These are phyloP conservation scores for Leptopilina drosophilae DNA, from an alignment of 2,888 invertebrate genomes.

Conservation along the genomic window DNA sequence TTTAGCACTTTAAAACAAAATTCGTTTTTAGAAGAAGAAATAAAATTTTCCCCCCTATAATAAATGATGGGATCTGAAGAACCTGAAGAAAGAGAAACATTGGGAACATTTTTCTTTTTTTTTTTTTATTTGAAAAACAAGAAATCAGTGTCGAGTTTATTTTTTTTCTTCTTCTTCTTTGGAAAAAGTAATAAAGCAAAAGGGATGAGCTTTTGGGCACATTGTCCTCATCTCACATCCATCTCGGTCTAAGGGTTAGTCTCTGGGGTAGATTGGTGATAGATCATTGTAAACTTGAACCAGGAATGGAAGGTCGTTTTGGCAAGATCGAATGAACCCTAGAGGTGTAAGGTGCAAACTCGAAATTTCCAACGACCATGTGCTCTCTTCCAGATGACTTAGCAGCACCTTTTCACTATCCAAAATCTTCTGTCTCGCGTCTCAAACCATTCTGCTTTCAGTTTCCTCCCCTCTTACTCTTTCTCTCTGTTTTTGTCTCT, in stretches of 20 bases:
- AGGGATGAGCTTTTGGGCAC: conserved; percentile 6
- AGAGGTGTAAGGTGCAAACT: conserved; percentile 31
- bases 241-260: conserved; percentile 25
- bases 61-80: too few relatives aligned
- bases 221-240: conserved; percentile 17
- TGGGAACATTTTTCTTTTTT: too few relatives aligned
- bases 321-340: conserved; percentile 35
- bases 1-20: too few relatives aligned
- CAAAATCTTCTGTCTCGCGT: background rate
- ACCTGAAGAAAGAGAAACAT: too few relatives aligned
- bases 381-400: conserved; percentile 60
- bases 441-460: background rate
- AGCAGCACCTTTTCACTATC: conserved; percentile 42
- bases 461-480: background rate
- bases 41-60: too few relatives aligned
- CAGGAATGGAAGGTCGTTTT: conserved; percentile 16
- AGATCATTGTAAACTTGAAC: conserved; percentile 37
- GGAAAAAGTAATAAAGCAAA: background rate
- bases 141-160: too few relatives aligned
- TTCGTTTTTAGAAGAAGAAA: too few relatives aligned
- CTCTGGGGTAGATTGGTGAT: conserved; percentile 39
- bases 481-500: background rate
- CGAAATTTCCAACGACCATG: conserved; percentile 56
- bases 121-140: too few relatives aligned
- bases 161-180: background rate